Percentiles rank a stretch among this genome's conserved stretches.
phyloP scores from a whole-genome alignment of 2,113 vertebrate species.

The Eptatretus burgeri region DNA sequence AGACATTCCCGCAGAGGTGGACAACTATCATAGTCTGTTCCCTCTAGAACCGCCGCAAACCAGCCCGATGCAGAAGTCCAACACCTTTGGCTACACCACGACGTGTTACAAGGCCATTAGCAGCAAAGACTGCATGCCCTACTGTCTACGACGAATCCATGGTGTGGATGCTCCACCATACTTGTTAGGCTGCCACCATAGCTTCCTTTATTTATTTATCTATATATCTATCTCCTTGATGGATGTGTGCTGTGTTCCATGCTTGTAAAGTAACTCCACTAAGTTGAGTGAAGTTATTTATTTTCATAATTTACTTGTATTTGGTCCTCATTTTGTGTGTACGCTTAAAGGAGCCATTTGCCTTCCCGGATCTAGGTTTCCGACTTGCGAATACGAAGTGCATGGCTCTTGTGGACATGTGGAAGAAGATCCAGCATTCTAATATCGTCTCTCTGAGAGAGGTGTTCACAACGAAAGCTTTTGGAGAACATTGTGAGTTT shows the following conservation, averaged over 20 bases:
- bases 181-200: no score
- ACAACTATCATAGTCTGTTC: slow-evolving; percentile 95
- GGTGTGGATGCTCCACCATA: slow-evolving; percentile 18
- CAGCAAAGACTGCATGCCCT: slow-evolving; percentile 87
- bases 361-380: slow-evolving; percentile 30
- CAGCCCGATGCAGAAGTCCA: slow-evolving; percentile 86
- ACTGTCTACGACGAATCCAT: slow-evolving; percentile 94
- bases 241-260: not conserved
- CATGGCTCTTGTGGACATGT: slow-evolving; percentile 97
- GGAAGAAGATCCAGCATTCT: slow-evolving; percentile 98
- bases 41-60: slow-evolving; percentile 72
- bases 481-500: slow-evolving; percentile 72
- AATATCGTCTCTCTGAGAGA: slow-evolving; percentile 77
- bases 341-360: slow-evolving; percentile 6
- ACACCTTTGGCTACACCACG: slow-evolving; percentile 93
- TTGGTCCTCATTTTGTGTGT: no score
- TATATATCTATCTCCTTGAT: not conserved
- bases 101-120: slow-evolving; percentile 98
- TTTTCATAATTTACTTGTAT: no score
- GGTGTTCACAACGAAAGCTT: slow-evolving; percentile 97
- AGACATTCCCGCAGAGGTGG: slow-evolving; percentile 74
- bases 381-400: slow-evolving; percentile 94
- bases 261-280: no score
- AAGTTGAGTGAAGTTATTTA: no score
- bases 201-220: no score